These are phyloP conservation scores for Calyptomena viridis DNA, from an alignment of 2,113 vertebrate species.

Conservation along the genomic window DNA sequence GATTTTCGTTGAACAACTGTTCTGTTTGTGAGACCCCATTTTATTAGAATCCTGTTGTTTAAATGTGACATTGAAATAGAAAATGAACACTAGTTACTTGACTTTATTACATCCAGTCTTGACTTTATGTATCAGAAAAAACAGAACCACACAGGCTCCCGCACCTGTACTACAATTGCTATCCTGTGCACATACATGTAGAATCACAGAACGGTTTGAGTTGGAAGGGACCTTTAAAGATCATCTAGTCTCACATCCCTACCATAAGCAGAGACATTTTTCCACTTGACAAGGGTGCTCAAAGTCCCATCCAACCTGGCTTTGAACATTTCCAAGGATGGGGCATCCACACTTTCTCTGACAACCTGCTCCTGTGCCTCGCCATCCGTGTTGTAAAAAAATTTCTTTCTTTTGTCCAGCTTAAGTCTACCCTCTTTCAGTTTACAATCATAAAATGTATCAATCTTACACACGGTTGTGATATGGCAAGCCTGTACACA, in stretches of 20 bases:
- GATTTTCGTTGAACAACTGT: neutral
- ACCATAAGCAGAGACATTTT: neutral
- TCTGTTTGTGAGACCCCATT: neutral
- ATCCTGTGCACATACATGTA: neutral
- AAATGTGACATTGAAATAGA: neutral
- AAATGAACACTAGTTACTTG: neutral
- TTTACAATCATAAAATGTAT: neutral
- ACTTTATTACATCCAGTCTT: neutral
- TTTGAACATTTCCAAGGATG: neutral
- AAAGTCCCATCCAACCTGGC: neutral
- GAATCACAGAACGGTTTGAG: neutral
- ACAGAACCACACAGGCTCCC: rapidly evolving
- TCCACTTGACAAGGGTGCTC: neutral
- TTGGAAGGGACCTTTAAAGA: neutral
- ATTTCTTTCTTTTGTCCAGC: neutral
- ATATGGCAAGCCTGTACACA: neutral
- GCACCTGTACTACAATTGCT: rapidly evolving
- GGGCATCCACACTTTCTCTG: too few relatives aligned
- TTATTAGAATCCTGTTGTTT: neutral
- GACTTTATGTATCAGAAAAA: neutral
- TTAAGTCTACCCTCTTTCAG: neutral
- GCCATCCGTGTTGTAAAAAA: neutral
- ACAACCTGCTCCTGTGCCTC: neutral
- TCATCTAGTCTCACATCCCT: rapidly evolving
- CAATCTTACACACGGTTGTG: neutral